Conservation (phyloP, 2,797 vertebrate genomes). For the Margarornis squamiger region DNA sequence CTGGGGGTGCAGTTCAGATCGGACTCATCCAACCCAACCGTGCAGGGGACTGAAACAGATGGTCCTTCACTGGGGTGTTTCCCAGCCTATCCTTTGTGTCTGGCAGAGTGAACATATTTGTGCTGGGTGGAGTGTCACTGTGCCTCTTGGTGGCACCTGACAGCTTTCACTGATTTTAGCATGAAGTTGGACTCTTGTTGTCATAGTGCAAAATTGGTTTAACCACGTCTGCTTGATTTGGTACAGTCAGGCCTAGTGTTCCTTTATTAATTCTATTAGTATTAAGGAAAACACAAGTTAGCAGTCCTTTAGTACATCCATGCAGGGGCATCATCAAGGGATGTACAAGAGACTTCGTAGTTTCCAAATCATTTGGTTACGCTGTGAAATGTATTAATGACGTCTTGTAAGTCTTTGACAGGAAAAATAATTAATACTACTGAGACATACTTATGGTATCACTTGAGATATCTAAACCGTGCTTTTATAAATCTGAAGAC, state of each 20-base stretch:
- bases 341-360: neutral
- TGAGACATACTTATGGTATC: neutral
- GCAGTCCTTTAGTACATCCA: neutral
- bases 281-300: neutral
- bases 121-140: neutral
- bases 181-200: neutral
- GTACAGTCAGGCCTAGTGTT: neutral
- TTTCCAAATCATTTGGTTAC: accelerated
- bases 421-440: neutral
- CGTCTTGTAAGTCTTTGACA: neutral
- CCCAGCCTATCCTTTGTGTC: neutral
- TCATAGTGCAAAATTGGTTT: neutral
- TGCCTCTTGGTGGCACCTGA: neutral
- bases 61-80: neutral
- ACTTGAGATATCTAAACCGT: neutral
- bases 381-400: neutral
- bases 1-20: neutral
- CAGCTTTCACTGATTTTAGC: neutral
- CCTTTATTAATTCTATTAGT: neutral
- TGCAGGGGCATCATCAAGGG: neutral
- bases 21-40: neutral
- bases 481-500: neutral
- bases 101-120: accelerated
- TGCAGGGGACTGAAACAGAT: neutral
- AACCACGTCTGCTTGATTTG: neutral